Conservation (phyloP, 92 coral and sea anemone species). For the Blastomussa wellsi region DNA sequence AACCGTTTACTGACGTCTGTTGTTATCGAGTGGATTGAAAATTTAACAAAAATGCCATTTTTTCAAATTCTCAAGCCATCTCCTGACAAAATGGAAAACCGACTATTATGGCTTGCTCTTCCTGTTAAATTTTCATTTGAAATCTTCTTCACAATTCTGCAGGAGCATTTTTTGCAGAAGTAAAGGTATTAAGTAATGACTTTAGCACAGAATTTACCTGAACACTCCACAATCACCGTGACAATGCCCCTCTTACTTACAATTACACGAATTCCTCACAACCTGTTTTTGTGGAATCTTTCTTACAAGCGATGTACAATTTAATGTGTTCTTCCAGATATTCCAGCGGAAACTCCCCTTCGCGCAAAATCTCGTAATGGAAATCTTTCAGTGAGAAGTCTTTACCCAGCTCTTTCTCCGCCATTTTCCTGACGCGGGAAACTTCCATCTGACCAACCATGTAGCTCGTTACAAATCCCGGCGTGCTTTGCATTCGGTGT, state of each 20-base stretch:
- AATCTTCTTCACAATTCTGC: too few species aligned
- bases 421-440: conserved; percentile 45
- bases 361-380: conserved; percentile 64
- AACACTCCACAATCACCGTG: too few species aligned
- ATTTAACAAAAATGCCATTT: too few species aligned
- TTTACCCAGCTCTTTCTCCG: conserved; percentile 56
- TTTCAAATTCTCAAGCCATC: too few species aligned
- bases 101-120: too few species aligned
- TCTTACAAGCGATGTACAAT: conserved; percentile 52
- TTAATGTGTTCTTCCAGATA: conserved; percentile 46
- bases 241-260: background rate
- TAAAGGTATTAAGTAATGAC: too few species aligned
- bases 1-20: too few species aligned
- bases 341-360: conserved; percentile 68
- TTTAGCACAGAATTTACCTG: too few species aligned
- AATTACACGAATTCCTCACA: conserved; percentile 22
- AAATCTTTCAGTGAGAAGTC: conserved; percentile 65
- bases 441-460: conserved; percentile 58
- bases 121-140: too few species aligned
- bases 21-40: too few species aligned
- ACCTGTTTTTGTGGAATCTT: conserved; percentile 12
- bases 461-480: conserved; percentile 60
- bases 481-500: conserved; percentile 52
- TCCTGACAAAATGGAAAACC: too few species aligned
- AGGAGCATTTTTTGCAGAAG: too few species aligned